Conservation (phyloP, 2,888 invertebrate genomes). For the Nemurella pictetii region DNA sequence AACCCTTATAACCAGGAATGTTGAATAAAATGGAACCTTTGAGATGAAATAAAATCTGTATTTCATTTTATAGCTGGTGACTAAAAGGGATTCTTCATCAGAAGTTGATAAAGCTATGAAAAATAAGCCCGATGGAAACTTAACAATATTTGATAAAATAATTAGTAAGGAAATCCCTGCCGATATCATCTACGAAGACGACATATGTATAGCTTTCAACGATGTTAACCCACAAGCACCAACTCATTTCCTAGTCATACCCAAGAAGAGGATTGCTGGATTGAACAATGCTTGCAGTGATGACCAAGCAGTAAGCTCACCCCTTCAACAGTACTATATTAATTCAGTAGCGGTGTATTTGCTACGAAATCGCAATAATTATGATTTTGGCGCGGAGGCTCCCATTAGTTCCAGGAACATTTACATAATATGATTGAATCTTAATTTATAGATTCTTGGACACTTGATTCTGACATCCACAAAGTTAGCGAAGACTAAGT, state of each 20-base stretch:
- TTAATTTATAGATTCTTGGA: constrained; percentile 65
- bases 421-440: no score
- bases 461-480: constrained; percentile 71
- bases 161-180: constrained; percentile 77
- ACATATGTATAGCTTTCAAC: constrained; percentile 77
- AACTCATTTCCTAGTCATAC: constrained; percentile 81
- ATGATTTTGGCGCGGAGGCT: no score
- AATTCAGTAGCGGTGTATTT: no score
- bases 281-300: constrained; percentile 62
- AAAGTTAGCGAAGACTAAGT: constrained; percentile 63
- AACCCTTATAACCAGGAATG: no score
- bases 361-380: no score
- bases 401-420: no score
- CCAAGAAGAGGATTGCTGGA: constrained; percentile 70
- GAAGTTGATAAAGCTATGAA: constrained; percentile 4
- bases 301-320: constrained; percentile 58
- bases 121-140: not conserved
- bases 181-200: constrained; percentile 81
- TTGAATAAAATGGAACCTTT: no score
- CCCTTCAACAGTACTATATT: no score
- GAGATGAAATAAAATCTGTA: not conserved
- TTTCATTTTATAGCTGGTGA: not conserved
- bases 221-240: constrained; percentile 82
- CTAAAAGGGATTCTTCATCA: not conserved
- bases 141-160: constrained; percentile 78